Evolutionary conservation across 2,888 invertebrate species (phyloP), one percentile per base, ranked within the genome.

Genomic region (Caenorhabditis doughertyi): DNA sequence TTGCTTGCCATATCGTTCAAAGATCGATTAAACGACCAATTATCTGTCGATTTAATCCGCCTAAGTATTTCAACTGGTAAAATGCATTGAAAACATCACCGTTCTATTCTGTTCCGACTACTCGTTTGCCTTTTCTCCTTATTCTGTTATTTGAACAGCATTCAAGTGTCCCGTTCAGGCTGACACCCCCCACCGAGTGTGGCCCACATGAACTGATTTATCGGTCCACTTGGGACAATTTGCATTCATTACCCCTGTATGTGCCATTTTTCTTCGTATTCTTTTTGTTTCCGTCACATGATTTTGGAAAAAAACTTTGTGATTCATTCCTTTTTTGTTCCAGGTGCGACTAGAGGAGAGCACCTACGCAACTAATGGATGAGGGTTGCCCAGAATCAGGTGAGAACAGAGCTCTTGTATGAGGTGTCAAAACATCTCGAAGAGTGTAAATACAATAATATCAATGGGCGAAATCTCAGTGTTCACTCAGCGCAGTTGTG

Each of bases 151-250:
- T 71, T 72, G 73, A 64, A 64, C 47, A 56, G 25, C 65, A 67
- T 73, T 73, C 64, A 42, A 47, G 51, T 72, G 65, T 58, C 49
- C 56, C 44, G 68, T 65, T 55, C 55, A 25, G 11, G 21, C 42
- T 56, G 64, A 16, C 74, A 67, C 76, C 76, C 58, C 74, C 47
- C 74, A 58, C 58, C 35, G 51, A 23, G 76, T 58, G 67, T 76
- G 60, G 39, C 5, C 67, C 68, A 39, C 67, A 74, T 65, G 55
- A 53, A 67, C 76, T 76, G 68, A 76, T 76, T 76, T 76, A 76
- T 76, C 60, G 67, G 76, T 60, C 51, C 51, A 58, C 67, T 67
- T 67, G 65, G 67, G 47, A 51, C 67, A 68, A 49, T 76, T 58
- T 76, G 68, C 76, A 68, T 76, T 74, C 58, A 56, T 74, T 74